These are phyloP conservation scores for Poeciliopsis prolifica DNA, from an alignment of 2,113 vertebrate species.

Conservation along the genomic window DNA sequence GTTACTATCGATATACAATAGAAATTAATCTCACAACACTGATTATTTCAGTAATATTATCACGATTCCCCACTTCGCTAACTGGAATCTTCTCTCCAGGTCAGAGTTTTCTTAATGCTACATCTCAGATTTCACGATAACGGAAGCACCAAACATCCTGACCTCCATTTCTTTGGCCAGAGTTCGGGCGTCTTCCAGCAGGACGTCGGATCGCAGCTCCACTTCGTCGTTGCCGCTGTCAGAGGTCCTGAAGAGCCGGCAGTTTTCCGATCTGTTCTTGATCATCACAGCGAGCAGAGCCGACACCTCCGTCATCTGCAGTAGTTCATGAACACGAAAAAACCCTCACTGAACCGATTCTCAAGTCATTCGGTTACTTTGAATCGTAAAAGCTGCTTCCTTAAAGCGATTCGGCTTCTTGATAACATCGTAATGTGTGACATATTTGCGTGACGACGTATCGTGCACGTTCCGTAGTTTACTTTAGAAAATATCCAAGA, in stretches of 20 bases:
- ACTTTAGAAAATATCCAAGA: no score
- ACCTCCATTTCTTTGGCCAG: conserved; percentile 73
- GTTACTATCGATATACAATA: no score
- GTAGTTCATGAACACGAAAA: neutral
- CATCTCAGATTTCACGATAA: no score
- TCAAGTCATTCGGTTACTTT: no score
- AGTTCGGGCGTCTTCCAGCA: conserved; percentile 80
- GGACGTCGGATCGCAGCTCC: conserved; percentile 63
- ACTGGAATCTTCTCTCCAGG: no score
- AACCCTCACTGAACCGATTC: neutral
- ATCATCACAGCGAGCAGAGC: conserved; percentile 81
- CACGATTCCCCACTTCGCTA: no score
- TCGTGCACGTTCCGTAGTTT: no score
- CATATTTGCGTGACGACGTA: neutral
- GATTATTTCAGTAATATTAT: no score
- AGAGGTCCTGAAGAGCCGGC: conserved; percentile 45
- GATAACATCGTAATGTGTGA: neutral
- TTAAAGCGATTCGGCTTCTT: no score
- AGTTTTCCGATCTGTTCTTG: conserved; percentile 73
- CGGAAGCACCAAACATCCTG: neutral
- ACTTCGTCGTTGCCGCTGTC: accelerated
- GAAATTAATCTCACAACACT: no score
- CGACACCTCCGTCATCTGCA: conserved; percentile 69
- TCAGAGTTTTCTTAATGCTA: no score
- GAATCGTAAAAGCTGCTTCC: no score